Percentiles rank a stretch among this genome's conserved stretches.
Conservation (phyloP, 1,140 invertebrate genomes). For the Lordiphosa mommai region DNA sequence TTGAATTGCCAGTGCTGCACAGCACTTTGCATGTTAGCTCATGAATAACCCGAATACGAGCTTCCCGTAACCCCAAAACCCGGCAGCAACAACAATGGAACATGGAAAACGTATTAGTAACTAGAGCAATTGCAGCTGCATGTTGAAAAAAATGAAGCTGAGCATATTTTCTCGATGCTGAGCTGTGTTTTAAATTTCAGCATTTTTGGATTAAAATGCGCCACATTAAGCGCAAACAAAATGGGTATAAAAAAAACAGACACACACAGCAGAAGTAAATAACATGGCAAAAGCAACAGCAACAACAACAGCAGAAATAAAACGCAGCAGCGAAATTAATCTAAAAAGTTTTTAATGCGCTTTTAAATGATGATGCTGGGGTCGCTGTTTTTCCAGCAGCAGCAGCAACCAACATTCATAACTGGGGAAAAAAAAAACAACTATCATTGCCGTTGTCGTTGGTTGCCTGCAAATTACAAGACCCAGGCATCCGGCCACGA, state of each 20-base stretch:
- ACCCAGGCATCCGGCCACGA: constrained; percentile 53
- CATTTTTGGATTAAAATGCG: constrained; percentile 39
- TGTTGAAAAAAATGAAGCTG: background rate
- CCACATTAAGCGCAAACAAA: constrained; percentile 58
- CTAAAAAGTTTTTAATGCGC: constrained; percentile 79
- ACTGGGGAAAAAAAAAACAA: constrained; percentile 28
- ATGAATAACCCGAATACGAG: constrained; percentile 26
- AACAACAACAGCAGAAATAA: constrained; percentile 38
- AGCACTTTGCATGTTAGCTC: constrained; percentile 48
- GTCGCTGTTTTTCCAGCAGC: constrained; percentile 11
- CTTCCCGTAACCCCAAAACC: background rate
- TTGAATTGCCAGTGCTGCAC: constrained; percentile 53
- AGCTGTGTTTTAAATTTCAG: constrained; percentile 53
- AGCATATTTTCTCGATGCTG: constrained; percentile 26
- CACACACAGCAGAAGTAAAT: constrained; percentile 31
- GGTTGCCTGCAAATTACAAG: constrained; percentile 67
- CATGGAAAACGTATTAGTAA: constrained; percentile 67
- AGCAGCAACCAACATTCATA: constrained; percentile 62
- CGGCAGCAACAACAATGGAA: constrained; percentile 33
- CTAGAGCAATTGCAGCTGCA: constrained; percentile 26
- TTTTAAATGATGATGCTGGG: constrained; percentile 76
- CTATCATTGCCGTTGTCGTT: constrained; percentile 72
- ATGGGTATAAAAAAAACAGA: constrained; percentile 12
- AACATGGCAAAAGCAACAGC: constrained; percentile 33
- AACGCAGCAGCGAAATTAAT: constrained; percentile 70